Evolutionary conservation across 2,888 invertebrate genomes (phyloP).

Genomic region (Cryptocephalus moraei): DNA sequence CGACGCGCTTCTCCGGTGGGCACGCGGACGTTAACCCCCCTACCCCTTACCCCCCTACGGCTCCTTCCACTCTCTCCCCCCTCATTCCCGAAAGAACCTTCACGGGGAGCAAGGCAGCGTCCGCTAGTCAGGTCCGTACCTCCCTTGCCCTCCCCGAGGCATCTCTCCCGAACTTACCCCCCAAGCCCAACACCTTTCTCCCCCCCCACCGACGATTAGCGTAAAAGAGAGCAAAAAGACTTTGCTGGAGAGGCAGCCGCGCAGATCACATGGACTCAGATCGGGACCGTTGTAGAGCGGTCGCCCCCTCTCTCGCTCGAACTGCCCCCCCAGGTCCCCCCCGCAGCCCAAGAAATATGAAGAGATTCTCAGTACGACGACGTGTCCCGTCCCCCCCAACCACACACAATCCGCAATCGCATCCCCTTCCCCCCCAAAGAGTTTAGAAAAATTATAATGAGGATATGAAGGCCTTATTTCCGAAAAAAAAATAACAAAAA

Average conservation of each 20-base stretch:
- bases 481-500: too few species aligned
- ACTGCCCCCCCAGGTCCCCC: background rate
- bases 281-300: background rate
- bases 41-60: slow-evolving; percentile 7
- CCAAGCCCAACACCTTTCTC: slow-evolving; percentile 13
- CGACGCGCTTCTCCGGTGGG: slow-evolving; percentile 88
- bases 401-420: too few species aligned
- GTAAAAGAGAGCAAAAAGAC: slow-evolving; percentile 39
- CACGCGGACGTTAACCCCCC: slow-evolving; percentile 70
- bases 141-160: slow-evolving; percentile 27
- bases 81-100: background rate
- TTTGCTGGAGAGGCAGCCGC: slow-evolving; percentile 27
- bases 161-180: background rate
- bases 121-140: slow-evolving; percentile 33
- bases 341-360: background rate
- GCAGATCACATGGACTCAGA: slow-evolving; percentile 4
- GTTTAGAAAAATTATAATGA: too few species aligned
- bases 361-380: slow-evolving; percentile 1
- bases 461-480: too few species aligned
- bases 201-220: slow-evolving; percentile 30
- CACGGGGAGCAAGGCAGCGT: slow-evolving; percentile 22
- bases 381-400: background rate
- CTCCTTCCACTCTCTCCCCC: background rate
- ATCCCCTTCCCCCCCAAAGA: too few species aligned
- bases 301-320: background rate